A percentile compares a stretch with the other conserved stretches of the same genome.
Conservation (phyloP, 2,113 vertebrate species). For the Grammomys surdaster region DNA sequence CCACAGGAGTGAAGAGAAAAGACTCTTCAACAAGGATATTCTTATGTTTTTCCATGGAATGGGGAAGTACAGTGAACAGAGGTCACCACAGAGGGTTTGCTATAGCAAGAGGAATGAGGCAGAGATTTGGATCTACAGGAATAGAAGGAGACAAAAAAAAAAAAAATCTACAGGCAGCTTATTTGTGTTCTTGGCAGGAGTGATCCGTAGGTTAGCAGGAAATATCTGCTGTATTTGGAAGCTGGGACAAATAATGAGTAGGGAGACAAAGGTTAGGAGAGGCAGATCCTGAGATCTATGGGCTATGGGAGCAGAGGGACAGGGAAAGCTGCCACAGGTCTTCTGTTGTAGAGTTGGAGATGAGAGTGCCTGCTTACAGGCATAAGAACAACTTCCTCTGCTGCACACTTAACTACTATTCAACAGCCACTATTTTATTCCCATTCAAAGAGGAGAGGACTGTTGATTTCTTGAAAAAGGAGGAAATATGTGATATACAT, state of each 20-base stretch:
- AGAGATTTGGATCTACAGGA: background rate
- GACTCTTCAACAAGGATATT: background rate
- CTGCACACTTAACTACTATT: background rate
- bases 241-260: background rate
- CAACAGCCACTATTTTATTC: slow-evolving; percentile 20
- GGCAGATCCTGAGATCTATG: background rate
- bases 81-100: background rate
- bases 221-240: background rate
- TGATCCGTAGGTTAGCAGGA: background rate
- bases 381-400: background rate
- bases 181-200: background rate
- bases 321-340: background rate
- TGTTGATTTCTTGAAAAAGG: background rate
- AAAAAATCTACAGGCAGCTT: no score
- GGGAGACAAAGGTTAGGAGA: background rate
- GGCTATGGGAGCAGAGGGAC: background rate
- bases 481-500: background rate
- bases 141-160: background rate
- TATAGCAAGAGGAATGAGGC: background rate
- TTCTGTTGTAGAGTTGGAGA: background rate
- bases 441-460: background rate
- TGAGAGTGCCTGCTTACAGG: background rate
- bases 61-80: background rate
- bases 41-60: background rate
- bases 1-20: background rate